phyloP scores from a whole-genome alignment of 2,888 invertebrate species.

The Drosophila austrosaltans region DNA sequence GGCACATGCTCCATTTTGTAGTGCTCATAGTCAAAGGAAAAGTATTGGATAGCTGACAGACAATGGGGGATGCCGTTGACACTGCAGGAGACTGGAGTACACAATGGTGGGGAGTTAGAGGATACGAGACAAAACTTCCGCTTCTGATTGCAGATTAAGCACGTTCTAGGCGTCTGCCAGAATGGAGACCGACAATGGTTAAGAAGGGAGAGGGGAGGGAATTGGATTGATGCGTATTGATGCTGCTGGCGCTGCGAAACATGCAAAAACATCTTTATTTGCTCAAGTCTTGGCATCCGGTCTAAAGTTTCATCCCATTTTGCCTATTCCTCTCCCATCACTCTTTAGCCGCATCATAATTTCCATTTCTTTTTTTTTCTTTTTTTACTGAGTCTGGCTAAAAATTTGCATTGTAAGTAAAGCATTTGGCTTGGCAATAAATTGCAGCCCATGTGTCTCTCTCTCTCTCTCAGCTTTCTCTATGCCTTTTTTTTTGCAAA shows the following conservation, averaged over 20 bases:
- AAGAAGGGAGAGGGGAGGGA: constrained; percentile 7
- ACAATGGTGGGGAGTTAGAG: background rate
- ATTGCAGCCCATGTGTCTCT: constrained; percentile 19
- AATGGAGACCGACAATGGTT: constrained; percentile 3
- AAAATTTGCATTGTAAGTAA: constrained; percentile 55
- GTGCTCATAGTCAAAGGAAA: constrained; percentile 29
- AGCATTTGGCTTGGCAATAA: constrained; percentile 47
- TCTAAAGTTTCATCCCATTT: background rate
- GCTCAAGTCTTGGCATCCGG: constrained; percentile 64
- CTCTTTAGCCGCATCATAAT: constrained; percentile 55
- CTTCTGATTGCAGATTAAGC: constrained; percentile 79
- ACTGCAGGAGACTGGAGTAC: constrained; percentile 16
- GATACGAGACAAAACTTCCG: constrained; percentile 69
- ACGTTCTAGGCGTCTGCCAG: constrained; percentile 64
- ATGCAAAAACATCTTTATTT: constrained; percentile 67
- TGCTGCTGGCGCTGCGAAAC: constrained; percentile 65
- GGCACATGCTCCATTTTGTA: constrained; percentile 13
- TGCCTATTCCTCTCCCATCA: constrained; percentile 5
- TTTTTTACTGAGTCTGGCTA: constrained; percentile 22
- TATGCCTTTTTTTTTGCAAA: constrained; percentile 23
- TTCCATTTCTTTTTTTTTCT: constrained; percentile 9
- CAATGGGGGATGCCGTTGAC: constrained; percentile 14
- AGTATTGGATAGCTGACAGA: constrained; percentile 10
- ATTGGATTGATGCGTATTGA: constrained; percentile 72
- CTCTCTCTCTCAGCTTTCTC: background rate